Base-by-base conservation (phyloP, 53 echinoderm and acorn worm species). In the Holothuria scabra region DNA sequence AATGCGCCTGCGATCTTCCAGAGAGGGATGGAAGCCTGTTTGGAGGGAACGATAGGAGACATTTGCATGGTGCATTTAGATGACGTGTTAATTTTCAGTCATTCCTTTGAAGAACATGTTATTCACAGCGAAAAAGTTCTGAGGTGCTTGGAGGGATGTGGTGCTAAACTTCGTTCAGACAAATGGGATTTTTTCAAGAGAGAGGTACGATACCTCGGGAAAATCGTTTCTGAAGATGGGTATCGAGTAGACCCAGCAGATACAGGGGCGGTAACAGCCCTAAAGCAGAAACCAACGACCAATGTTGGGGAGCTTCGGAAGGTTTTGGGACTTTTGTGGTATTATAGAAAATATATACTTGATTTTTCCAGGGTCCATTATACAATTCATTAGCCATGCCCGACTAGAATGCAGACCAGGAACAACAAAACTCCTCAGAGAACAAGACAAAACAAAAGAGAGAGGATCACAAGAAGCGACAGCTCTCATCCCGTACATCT, bases 231-330 rank as follows among this genome's bases (percentile, higher is more conserved):
- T 26, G 22, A 49, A 1, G 46, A 84, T 44, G 84, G 79, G 6
- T 84, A 91, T 65, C 57, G 84, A 19, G 28, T 65, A 26, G 84
- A 91, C 56, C 66, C 84, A 26, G 64, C 38, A 46, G 87, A 91
- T 31, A 59, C 66, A n/a, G 78, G 35, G 21, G 91, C 91, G 30
- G 79, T 91, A 19, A 46, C 52, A 55, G 68, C 79, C 11, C 74
- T 91, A 0, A 70, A 65, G 23, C 25, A 84, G n/a, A 76, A 76
- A 56, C 46, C 18, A 18, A 87, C 87, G 46, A 32, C 48, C 6
- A 90, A 83, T 48, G 87, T 87, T 66, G 83, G 91, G 12, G 78
- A 91, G n/a, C 28, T 87, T 12, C 56, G 91, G 49, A 83, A 87
- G 16, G 66, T 90, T 18, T 22, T 90, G 26, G 90, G 90, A 25